Base-by-base conservation (phyloP, 1,140 invertebrate species). In the Camponotus floridanus region DNA sequence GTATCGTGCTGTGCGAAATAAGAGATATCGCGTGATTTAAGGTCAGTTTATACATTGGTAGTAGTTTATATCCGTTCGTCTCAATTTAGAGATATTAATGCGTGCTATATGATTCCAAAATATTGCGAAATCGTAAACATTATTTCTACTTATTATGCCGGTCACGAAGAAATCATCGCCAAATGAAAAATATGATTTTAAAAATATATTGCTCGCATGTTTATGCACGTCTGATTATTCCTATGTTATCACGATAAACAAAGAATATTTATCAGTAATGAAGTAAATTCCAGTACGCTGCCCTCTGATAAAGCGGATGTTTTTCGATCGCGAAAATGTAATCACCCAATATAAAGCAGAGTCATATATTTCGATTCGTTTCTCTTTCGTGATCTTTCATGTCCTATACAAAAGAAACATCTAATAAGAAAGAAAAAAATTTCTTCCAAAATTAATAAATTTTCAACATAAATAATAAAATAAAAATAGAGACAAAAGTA, bases 201-300 rank as follows among this genome's bases (percentile, higher is more conserved):
- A 26, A 18, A 51, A 81, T 59, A 31, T 21, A 71, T 59, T 6
- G 36, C 8, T 7, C 11, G 13, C 31, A 21, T 15, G 8, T 18
- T 13, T 9, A 48, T 11, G 13, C 26, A 8, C 18, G 18, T 45
- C 31, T 39, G 45, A 18, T n/a, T 18, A 9, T 39, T 64, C 31
- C 33, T 39, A n/a, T 33, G 55, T 61, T 83, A 74, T 73, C 79
- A 18, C 31, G 68, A 83, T 83, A 83, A 74, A 83, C 68, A 61
- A n/a, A 8, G 26, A 1, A 21, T 18, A 26, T 73, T 83, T 83
- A 74, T 83, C 79, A 59, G 39, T 36, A 74, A 6, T 7, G 33
- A 31, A 26, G 59, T 57, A 18, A 26, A 79, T 55, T 79, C 67
- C n/a, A 33, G 55, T 31, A 13, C 26, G 11, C 67, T 61, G 68